Evolutionary conservation across 37 sponge, comb jelly and placozoan genomes (phyloP), one percentile per base, ranked within the genome.

Genomic region (Aphrocallistes beatrix): DNA sequence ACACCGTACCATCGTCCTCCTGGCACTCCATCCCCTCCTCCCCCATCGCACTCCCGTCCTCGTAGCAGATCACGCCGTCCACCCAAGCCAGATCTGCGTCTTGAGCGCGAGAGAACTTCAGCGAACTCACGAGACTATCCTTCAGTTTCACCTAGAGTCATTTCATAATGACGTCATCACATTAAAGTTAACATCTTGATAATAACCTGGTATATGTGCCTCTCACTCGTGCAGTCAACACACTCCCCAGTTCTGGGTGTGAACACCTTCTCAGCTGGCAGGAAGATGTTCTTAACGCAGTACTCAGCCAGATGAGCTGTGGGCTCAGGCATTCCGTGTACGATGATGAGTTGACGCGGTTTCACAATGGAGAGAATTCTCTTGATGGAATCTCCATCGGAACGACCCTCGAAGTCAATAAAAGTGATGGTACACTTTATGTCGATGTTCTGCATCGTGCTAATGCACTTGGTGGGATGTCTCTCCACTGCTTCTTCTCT

Each of bases 381-480:
- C 60, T 94, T 99, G 88, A 99, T 89, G 36, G 99, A 99, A 34
- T 99, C 99, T 1, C 99, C 99, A 85, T 99, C 99, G 19, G 96
- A 99, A 1, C 93, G 86, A 0, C 99, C 99, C 84, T 99, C 99
- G 86, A 96, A 99, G 84, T 99, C 99, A 82, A 95, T 94, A 86
- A 85, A 93, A 16, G 90, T 83, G 10, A 94, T 42, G 0, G 92
- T 89, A 38, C 99, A 94, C 37, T 95, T 96, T 81, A 93, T 87
- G 1, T 87, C 47, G 40, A 93, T 75, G 36, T 85, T 86, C 36
- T 93, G 88, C 37, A 87, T 84, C 47, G 81, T 51, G 37, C 39
- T 81, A 37, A 90, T 51, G 36, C 91, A 93, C 32, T 93, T 93
- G 0, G 91, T 93, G 0, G 93, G 93, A 84, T 39, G 84, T 1